phyloP scores from a whole-genome alignment of 2,888 invertebrate genomes.

The Osedax frankpressi region DNA sequence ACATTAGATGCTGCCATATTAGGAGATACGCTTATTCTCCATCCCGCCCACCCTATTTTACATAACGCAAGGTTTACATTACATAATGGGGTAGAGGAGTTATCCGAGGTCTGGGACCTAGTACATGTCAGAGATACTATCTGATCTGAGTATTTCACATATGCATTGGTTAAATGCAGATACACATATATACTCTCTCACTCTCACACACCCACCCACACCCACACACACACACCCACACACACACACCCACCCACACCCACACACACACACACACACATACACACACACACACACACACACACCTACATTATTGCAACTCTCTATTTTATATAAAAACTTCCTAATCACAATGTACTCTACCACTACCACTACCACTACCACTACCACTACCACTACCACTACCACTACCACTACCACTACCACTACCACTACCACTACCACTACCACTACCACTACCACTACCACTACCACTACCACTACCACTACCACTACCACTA shows the following conservation, averaged over 20 bases:
- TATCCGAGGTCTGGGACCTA: no score
- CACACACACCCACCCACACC: not conserved
- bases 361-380: not conserved
- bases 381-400: not conserved
- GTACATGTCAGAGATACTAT: no score
- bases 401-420: not conserved
- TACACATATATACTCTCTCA: not conserved
- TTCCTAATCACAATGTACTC: no score
- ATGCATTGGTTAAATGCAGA: no score
- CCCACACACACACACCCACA: not conserved
- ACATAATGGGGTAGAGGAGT: no score
- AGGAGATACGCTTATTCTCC: no score
- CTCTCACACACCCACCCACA: not conserved
- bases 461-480: not conserved
- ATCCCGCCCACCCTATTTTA: no score
- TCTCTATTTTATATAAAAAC: no score
- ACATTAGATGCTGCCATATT: no score
- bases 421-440: not conserved
- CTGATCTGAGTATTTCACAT: no score
- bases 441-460: not conserved
- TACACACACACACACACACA: not conserved
- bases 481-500: not conserved
- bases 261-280: conserved; percentile 10
- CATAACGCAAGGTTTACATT: no score
- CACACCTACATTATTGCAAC: not conserved